Conservation (phyloP, 2,113 vertebrate genomes). For the Xiphophorus hellerii region DNA sequence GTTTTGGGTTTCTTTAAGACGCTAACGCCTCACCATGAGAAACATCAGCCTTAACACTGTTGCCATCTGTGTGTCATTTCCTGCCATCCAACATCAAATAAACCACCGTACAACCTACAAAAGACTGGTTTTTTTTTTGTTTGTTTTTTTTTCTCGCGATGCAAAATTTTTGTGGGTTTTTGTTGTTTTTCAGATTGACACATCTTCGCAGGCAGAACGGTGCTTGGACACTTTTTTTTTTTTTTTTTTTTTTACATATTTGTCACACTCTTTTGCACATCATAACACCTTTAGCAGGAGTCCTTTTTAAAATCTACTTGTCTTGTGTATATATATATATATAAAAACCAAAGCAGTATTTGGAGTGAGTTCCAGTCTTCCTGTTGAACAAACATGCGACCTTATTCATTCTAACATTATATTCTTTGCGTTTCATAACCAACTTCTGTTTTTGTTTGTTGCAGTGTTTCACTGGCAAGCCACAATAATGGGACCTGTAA, state of each 20-base stretch:
- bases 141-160: background rate
- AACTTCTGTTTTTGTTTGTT: constrained; percentile 68
- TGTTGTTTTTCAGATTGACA: no score
- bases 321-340: no score
- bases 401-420: constrained; percentile 15
- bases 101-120: constrained; percentile 1
- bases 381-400: constrained; percentile 24
- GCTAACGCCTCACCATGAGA: background rate
- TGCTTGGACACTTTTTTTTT: no score
- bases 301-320: no score
- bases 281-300: no score
- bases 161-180: background rate
- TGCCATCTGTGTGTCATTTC: constrained; percentile 12
- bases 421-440: constrained; percentile 38
- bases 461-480: constrained; percentile 99
- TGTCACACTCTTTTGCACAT: no score
- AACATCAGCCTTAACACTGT: background rate
- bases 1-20: background rate
- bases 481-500: constrained; percentile 99
- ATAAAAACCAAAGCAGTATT: background rate
- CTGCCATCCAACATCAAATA: constrained; percentile 41
- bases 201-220: no score
- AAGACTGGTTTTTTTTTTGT: background rate
- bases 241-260: no score
- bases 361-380: background rate